phyloP scores from a whole-genome alignment of 1,140 invertebrate genomes.

The Nymphalis io region DNA sequence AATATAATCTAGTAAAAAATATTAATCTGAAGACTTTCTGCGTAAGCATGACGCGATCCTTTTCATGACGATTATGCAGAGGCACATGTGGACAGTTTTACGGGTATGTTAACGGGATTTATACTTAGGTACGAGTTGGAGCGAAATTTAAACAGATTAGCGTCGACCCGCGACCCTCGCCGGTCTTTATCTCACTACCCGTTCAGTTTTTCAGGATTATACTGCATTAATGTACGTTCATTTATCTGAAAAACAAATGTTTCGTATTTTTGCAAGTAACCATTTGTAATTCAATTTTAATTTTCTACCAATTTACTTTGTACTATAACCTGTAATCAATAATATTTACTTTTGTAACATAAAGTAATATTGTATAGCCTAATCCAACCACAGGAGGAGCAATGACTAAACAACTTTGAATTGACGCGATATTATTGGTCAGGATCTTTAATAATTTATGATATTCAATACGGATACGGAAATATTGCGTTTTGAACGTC shows the following conservation, averaged over 20 bases:
- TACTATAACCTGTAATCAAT: too few species aligned
- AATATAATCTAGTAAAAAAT: neutral
- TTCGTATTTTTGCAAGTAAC: neutral
- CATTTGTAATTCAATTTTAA: neutral
- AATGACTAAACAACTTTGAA: too few species aligned
- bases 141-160: conserved; percentile 37
- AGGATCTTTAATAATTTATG: too few species aligned
- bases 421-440: too few species aligned
- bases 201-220: conserved; percentile 31
- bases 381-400: too few species aligned
- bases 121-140: conserved; percentile 31
- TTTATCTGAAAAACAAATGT: conserved; percentile 6
- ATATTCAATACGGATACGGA: too few species aligned
- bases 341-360: too few species aligned
- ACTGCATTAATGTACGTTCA: conserved; percentile 18
- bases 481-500: too few species aligned
- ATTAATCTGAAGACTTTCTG: neutral
- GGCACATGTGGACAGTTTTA: conserved; percentile 19
- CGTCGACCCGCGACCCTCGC: conserved; percentile 24
- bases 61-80: conserved; percentile 4
- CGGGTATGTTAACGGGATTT: conserved; percentile 36
- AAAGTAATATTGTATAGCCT: too few species aligned
- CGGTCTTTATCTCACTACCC: conserved; percentile 27
- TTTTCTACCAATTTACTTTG: too few species aligned
- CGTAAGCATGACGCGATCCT: conserved; percentile 9